These are phyloP conservation scores for Diprion similis DNA, from an alignment of 1,140 invertebrate species.

Conservation along the genomic window DNA sequence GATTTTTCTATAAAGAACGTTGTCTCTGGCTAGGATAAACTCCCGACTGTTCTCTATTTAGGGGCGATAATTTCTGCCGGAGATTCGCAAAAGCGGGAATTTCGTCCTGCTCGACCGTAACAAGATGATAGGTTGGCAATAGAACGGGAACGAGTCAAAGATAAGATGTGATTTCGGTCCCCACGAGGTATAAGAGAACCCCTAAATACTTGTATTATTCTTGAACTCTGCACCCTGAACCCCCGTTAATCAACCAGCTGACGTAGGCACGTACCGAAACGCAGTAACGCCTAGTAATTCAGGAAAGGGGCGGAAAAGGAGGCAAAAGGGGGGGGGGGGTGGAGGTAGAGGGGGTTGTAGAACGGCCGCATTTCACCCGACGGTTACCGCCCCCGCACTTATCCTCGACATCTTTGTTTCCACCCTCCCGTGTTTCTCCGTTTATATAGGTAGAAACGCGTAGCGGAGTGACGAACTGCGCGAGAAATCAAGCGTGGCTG, in stretches of 20 bases:
- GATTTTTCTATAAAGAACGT: too few species aligned
- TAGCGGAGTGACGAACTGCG: not conserved
- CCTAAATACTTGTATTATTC: not conserved
- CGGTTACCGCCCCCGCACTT: not conserved
- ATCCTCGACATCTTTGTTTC: not conserved
- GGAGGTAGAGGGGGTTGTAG: too few species aligned
- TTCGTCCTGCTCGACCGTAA: too few species aligned
- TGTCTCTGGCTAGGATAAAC: too few species aligned
- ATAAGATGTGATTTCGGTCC: too few species aligned
- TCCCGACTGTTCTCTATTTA: too few species aligned
- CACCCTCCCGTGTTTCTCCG: not conserved
- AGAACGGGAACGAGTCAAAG: not conserved
- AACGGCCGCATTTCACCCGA: not conserved
- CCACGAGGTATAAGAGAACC: not conserved
- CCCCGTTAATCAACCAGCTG: not conserved
- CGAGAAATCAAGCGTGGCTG: not conserved
- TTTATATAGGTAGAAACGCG: not conserved
- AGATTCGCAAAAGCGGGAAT: too few species aligned
- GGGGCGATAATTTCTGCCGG: too few species aligned
- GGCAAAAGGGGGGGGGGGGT: too few species aligned
- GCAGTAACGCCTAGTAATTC: constrained; percentile 5
- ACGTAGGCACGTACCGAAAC: not conserved
- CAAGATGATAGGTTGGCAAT: not conserved
- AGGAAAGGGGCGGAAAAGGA: not conserved
- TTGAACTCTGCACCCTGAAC: not conserved